phyloP scores from a whole-genome alignment of 2,888 invertebrate genomes.

The Unio delphinus region DNA sequence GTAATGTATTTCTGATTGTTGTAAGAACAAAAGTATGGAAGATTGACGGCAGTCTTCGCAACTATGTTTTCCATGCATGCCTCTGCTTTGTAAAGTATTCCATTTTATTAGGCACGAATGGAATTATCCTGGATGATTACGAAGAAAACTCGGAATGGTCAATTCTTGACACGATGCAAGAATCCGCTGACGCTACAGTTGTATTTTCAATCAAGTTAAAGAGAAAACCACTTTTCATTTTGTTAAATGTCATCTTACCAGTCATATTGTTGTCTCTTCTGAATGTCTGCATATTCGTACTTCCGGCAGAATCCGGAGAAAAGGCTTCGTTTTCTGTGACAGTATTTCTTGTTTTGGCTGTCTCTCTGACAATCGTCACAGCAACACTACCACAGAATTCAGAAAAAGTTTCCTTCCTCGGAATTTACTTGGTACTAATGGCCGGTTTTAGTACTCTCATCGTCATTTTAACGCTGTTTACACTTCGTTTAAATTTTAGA shows the following conservation, averaged over 20 bases:
- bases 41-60: too few species aligned
- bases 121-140: conserved; percentile 16
- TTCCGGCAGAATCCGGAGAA: conserved; percentile 30
- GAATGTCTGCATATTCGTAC: conserved; percentile 25
- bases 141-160: conserved; percentile 19
- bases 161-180: conserved; percentile 11
- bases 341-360: conserved; percentile 24
- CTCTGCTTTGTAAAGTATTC: conserved; percentile 17
- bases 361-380: conserved; percentile 23
- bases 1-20: too few species aligned
- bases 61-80: conserved; percentile 4
- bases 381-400: conserved; percentile 21
- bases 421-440: conserved; percentile 28
- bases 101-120: conserved; percentile 21
- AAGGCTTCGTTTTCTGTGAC: conserved; percentile 26
- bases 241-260: conserved; percentile 31
- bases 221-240: conserved; percentile 29
- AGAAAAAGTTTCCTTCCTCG: conserved; percentile 18
- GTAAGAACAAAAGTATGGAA: too few species aligned
- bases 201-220: conserved; percentile 17
- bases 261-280: conserved; percentile 26
- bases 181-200: conserved; percentile 12
- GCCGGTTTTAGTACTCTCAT: conserved; percentile 28
- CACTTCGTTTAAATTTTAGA: conserved; percentile 23
- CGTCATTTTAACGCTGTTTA: conserved; percentile 18